phyloP scores from a whole-genome alignment of 1,140 invertebrate genomes.

The Propsilocerus akamusi region DNA sequence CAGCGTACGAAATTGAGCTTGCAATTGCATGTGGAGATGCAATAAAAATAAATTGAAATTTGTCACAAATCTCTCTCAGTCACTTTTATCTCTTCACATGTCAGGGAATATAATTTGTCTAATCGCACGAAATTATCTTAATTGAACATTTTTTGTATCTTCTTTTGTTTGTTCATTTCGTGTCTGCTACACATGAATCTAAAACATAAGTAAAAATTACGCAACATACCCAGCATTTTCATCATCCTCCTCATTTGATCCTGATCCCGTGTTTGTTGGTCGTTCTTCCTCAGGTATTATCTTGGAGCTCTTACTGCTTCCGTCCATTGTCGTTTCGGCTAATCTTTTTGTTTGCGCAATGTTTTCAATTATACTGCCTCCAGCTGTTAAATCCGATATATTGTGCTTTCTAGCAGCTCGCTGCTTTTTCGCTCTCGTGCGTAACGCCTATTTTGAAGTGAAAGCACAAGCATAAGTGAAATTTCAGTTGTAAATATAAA shows the following conservation, averaged over 20 bases:
- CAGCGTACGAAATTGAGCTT: too few species aligned
- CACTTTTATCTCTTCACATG: too few species aligned
- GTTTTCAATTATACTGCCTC: conserved; percentile 76
- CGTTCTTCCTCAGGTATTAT: conserved; percentile 41
- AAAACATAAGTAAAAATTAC: too few species aligned
- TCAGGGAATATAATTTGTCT: too few species aligned
- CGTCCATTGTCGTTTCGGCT: conserved; percentile 60
- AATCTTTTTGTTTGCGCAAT: conserved; percentile 60
- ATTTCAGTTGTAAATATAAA: neutral
- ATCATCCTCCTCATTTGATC: conserved; percentile 71
- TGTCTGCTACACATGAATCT: too few species aligned
- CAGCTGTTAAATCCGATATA: conserved; percentile 45
- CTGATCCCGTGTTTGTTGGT: conserved; percentile 79
- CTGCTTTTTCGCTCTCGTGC: conserved; percentile 65
- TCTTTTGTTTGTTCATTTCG: too few species aligned
- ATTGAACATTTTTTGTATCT: too few species aligned
- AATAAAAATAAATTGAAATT: too few species aligned
- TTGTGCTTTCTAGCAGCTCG: conserved; percentile 53
- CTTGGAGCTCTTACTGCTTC: conserved; percentile 34
- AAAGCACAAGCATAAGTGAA: neutral
- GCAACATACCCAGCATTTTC: conserved; percentile 28
- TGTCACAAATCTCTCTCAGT: too few species aligned
- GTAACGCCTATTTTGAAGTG: conserved; percentile 32
- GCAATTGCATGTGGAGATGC: too few species aligned
- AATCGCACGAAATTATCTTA: too few species aligned